Evolutionary conservation across 2,113 vertebrate species (phyloP), one percentile per base, ranked within the genome.

Genomic region (Motacilla alba): DNA sequence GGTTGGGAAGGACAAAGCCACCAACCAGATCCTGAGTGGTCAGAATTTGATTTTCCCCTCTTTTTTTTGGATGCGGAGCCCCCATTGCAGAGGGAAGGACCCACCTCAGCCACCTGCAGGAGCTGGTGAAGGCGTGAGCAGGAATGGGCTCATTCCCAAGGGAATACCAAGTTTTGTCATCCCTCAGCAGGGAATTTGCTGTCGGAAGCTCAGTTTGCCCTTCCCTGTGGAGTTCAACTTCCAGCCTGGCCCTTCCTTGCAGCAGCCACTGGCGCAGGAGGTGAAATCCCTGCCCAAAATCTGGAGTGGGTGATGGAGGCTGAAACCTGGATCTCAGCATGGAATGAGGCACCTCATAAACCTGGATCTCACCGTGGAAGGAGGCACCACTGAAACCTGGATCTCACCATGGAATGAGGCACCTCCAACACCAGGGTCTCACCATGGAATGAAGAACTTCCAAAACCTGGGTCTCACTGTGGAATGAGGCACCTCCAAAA

Each of bases 311-410:
- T 11, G 47, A 55, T 41, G 39, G 64, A 33, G 21, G 15, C 26
- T 35, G 10, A 30, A 47, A 28, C 46, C n/a, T 56, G 52, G 50
- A 10, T 43, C 28, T 41, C 44, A 11, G 4, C 44, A 7, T 31
- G 27, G 30, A 33, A 44, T 44, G 41, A 33, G 21, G 39, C 10
- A n/a, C 15, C 20, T 3, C 10, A 1, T 2, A 14, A 33, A 33
- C 30, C 41, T 33, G 41, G 66, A 11, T 50, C 7, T 50, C 44
- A 7, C 4, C 44, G 8, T 17, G 24, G 68, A 52, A 70, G 52
- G 47, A 39, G 47, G 14, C 20, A 39, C 6, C 21, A 0, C 11
- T 0, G 1, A 47, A 41, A 53, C 37, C 15, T 17, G 15, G 27
- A 31, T 52, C n/a, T 68, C 2, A 1, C 3, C 44, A 9, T 28